Conservation (phyloP, 2,797 vertebrate species). For the Sebastes hubbsi region DNA sequence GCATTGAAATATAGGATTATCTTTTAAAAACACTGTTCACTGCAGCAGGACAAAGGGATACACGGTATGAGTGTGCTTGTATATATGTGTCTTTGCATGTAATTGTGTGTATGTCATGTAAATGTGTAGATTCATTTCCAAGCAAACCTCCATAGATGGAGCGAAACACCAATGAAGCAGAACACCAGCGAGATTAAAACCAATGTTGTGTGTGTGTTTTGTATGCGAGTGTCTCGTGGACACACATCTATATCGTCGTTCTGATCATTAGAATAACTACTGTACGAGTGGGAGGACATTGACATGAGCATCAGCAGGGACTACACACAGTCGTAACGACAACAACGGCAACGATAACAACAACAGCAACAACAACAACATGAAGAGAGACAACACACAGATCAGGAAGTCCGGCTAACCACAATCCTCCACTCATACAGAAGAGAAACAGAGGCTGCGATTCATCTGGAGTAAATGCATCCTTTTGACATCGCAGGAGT, state of each 20-base stretch:
- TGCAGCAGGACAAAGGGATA: conserved; percentile 74
- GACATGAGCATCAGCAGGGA: conserved; percentile 73
- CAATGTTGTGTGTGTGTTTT: conserved; percentile 25
- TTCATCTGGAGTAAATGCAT: conserved; percentile 60
- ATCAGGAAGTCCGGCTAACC: conserved; percentile 67
- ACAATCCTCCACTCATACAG: conserved; percentile 62
- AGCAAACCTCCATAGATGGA: conserved; percentile 55
- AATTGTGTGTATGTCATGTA: background rate
- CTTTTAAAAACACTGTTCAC: conserved; percentile 78
- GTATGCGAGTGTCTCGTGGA: conserved; percentile 46
- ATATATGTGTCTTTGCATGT: conserved; percentile 33
- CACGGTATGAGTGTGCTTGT: conserved; percentile 67
- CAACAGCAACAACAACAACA: conserved; percentile 64
- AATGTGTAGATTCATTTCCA: conserved; percentile 43
- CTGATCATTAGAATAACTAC: conserved; percentile 64
- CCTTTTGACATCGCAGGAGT: conserved; percentile 45
- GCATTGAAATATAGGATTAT: conserved; percentile 78
- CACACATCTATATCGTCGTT: conserved; percentile 59
- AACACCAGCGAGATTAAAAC: conserved; percentile 53
- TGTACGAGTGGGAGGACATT: conserved; percentile 69
- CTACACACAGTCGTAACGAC: conserved; percentile 64
- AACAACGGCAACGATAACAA: conserved; percentile 55
- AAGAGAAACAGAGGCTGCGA: conserved; percentile 58
- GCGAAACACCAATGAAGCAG: conserved; percentile 62
- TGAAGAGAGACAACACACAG: conserved; percentile 71